Conservation (phyloP, 1,140 invertebrate species). For the Pseudomyrmex flavicornis region DNA sequence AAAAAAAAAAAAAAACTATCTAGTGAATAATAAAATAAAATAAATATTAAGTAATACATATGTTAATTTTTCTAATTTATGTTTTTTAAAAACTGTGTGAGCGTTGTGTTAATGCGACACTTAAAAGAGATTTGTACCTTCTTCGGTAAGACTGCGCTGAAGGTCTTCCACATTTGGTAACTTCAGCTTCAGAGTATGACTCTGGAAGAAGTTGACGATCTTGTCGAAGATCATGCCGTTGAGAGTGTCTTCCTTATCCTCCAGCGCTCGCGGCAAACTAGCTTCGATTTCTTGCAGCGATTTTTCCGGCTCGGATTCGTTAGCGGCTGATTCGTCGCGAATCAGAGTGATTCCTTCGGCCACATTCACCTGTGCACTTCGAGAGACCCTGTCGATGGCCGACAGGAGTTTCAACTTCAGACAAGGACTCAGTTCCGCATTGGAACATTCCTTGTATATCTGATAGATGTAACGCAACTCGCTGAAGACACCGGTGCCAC, state of each 20-base stretch:
- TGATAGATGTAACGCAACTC: slow-evolving; percentile 87
- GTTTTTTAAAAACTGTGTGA: not conserved
- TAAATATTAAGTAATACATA: not conserved
- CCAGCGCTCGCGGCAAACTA: slow-evolving; percentile 88
- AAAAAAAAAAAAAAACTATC: not conserved
- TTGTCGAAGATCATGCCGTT: slow-evolving; percentile 91
- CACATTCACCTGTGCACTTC: slow-evolving; percentile 87
- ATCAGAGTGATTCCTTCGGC: slow-evolving; percentile 90
- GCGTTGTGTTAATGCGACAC: not conserved
- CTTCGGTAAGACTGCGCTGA: slow-evolving; percentile 86
- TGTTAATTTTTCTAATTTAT: not conserved
- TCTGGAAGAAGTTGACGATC: slow-evolving; percentile 90
- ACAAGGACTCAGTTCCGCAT: slow-evolving; percentile 89
- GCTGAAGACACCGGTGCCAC: slow-evolving; percentile 81
- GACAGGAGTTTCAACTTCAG: slow-evolving; percentile 91
- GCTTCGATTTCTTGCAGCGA: slow-evolving; percentile 88
- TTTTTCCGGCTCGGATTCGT: slow-evolving; percentile 81
- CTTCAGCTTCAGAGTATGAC: slow-evolving; percentile 91
- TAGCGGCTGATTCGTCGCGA: slow-evolving; percentile 85
- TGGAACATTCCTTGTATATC: slow-evolving; percentile 91
- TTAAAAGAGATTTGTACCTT: slow-evolving; percentile 77
- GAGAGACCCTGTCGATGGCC: slow-evolving; percentile 89
- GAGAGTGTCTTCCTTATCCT: slow-evolving; percentile 90
- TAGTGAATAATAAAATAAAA: not conserved
- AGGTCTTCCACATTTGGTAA: slow-evolving; percentile 88